Base-by-base conservation (phyloP, 2,113 vertebrate genomes). In the Eira barbara region DNA sequence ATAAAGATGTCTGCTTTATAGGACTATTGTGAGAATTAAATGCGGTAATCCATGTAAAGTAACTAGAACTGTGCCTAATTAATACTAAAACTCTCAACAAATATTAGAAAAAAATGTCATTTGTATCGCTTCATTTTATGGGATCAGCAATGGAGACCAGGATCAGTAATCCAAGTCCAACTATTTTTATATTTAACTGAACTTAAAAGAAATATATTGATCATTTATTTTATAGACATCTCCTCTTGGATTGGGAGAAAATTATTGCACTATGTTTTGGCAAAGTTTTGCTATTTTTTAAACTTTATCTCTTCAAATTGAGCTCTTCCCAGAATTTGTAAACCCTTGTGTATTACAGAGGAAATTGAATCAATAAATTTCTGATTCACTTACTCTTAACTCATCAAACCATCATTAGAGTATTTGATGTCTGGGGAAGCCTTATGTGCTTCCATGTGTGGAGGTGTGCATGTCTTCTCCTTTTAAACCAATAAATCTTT, bases 361-460 rank as follows among this genome's bases (percentile, higher is more conserved):
- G 71, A 97, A 98, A 92, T 55, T 95, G 69, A 97, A 98, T 96
- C 96, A 97, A 97, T 96, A 97, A 47, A 92, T 95, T 97, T 96
- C 36, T 90, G 74, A 96, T 91, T 96, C 97, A 88, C 92, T 94
- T 94, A 87, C 67, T 63, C 39, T 97, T 96, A 96, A 97, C 83
- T 96, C 96, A 97, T 96, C 74, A 96, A 92, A 92, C 45, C 82
- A 95, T 97, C 59, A 85, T 95, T 96, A 97, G 84, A 82, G 34
- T 93, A 84, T 96, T 71, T 93, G 23, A 91, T 73, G 45, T 97
- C 95, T 96, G 45, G 78, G 76, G 83, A 93, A 97, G 20, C 6
- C 49, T 91, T 87, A 39, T 0, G 1, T 93, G 67, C 57, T 39
- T 93, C n/a, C 21, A 7, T 86, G 55, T 89, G 45, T 3, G 5